These are phyloP conservation scores for Vidua macroura DNA, from an alignment of 2,113 vertebrate species.

Conservation along the genomic window DNA sequence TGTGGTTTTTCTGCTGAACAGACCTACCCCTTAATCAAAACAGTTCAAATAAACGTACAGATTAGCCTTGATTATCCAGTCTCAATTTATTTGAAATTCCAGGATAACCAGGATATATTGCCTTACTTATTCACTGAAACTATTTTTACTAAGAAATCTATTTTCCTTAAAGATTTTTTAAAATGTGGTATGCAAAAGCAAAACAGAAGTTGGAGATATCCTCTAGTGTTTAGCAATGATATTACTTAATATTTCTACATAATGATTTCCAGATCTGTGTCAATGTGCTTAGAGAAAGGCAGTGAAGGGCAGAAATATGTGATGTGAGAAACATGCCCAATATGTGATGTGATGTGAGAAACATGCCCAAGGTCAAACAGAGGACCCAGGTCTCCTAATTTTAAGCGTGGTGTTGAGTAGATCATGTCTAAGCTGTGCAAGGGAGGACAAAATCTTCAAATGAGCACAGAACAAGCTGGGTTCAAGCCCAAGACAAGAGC, in stretches of 20 bases:
- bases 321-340: background rate
- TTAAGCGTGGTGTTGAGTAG: fast-evolving
- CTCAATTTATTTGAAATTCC: background rate
- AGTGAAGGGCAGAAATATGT: background rate
- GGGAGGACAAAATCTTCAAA: background rate
- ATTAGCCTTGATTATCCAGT: background rate
- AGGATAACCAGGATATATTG: background rate
- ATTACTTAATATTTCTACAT: background rate
- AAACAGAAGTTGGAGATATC: background rate
- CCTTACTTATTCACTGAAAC: background rate
- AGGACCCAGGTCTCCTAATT: background rate
- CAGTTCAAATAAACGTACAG: background rate
- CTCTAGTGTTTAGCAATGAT: background rate
- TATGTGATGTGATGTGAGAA: background rate
- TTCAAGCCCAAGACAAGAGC: background rate
- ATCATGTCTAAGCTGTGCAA: background rate
- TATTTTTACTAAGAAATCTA: background rate
- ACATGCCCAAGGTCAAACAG: background rate
- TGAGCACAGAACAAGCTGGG: background rate
- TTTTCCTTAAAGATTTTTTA: background rate
- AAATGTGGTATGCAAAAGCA: background rate
- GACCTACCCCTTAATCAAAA: conserved; percentile 1
- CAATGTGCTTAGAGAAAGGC: background rate
- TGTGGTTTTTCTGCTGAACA: conserved; percentile 11
- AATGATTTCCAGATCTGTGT: background rate